phyloP scores from a whole-genome alignment of 2,888 invertebrate species.

The Leucania comma region DNA sequence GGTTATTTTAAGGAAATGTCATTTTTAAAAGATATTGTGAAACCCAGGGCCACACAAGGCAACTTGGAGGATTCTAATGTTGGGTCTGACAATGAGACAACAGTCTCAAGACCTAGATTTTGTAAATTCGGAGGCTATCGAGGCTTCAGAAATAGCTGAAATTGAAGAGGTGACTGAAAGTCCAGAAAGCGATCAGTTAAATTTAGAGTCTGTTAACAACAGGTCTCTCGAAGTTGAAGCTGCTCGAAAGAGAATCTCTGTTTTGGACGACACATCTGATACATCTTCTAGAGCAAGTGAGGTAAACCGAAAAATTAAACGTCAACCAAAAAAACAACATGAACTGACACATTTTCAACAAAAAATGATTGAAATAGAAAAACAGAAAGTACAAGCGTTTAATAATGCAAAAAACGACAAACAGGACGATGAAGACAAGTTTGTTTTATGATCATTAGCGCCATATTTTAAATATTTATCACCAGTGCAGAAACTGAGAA shows the following conservation, averaged over 20 bases:
- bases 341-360: not conserved
- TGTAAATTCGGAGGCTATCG: slow-evolving; percentile 2
- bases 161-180: slow-evolving; percentile 10
- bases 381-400: too few species aligned
- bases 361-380: not conserved
- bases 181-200: slow-evolving; percentile 3
- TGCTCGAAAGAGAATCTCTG: slow-evolving; percentile 11
- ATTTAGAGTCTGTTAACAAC: slow-evolving; percentile 10
- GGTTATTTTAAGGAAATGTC: not conserved
- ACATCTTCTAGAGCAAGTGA: not conserved
- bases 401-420: not conserved
- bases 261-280: slow-evolving; percentile 4
- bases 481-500: not conserved
- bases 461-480: not conserved
- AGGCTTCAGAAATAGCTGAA: slow-evolving; percentile 6
- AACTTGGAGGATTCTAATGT: slow-evolving; percentile 11
- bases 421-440: slow-evolving; percentile 1
- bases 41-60: slow-evolving; percentile 9
- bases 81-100: slow-evolving; percentile 15
- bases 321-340: not conserved
- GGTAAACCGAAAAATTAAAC: not conserved
- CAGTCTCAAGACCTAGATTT: slow-evolving; percentile 11
- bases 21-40: slow-evolving; percentile 12
- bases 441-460: not conserved
- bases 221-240: slow-evolving; percentile 8